Percentiles rank a stretch among this genome's conserved stretches.
Evolutionary conservation across 2,888 invertebrate species (phyloP).

Genomic region (Cybosia mesomella): DNA sequence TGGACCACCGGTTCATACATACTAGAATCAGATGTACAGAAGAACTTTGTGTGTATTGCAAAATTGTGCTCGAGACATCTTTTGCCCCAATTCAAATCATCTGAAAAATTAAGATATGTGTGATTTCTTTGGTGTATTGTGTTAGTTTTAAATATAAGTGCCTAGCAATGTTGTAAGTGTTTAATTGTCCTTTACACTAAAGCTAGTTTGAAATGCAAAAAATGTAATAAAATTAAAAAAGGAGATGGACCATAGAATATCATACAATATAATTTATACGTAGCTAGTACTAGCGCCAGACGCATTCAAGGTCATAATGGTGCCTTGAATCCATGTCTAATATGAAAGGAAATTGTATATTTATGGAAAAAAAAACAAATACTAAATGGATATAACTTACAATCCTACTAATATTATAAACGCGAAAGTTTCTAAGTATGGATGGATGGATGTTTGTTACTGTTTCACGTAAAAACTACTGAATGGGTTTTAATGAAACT

Average conservation of each 20-base stretch:
- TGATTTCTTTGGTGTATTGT: not conserved
- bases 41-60: constrained; percentile 96
- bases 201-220: not conserved
- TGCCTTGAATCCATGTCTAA: too few species aligned
- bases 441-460: too few species aligned
- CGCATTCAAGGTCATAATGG: too few species aligned
- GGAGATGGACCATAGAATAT: not conserved
- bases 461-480: too few species aligned
- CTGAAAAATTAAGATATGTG: constrained; percentile 55
- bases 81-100: constrained; percentile 88
- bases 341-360: too few species aligned
- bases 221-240: not conserved
- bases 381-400: too few species aligned
- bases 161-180: not conserved
- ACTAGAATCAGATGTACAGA: constrained; percentile 95
- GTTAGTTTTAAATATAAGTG: not conserved
- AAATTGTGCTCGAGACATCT: constrained; percentile 96
- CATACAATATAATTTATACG: not conserved
- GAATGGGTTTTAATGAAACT: too few species aligned
- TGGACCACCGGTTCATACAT: constrained; percentile 91
- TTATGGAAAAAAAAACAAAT: too few species aligned
- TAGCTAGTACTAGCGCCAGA: not conserved
- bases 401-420: too few species aligned
- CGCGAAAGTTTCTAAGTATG: too few species aligned
- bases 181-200: not conserved